These are phyloP conservation scores for Schrankia costaestrigalis DNA, from an alignment of 2,888 invertebrate species.

Conservation along the genomic window DNA sequence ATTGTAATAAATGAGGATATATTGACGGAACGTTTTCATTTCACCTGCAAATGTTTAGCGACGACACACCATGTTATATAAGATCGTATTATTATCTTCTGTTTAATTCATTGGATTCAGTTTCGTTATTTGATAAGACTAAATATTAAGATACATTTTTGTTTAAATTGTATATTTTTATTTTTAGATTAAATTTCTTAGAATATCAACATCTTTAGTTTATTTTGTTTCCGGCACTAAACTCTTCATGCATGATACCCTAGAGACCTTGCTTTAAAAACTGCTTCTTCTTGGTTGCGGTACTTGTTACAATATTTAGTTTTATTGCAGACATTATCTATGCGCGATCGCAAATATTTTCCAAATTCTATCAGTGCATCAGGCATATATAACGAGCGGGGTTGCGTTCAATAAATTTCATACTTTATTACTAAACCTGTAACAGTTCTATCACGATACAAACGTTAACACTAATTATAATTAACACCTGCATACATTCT, in stretches of 20 bases:
- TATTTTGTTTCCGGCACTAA: constrained; percentile 40
- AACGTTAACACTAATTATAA: constrained; percentile 20
- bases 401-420: constrained; percentile 27
- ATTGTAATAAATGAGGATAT: constrained; percentile 53
- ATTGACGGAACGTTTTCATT: constrained; percentile 52
- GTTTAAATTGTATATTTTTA: constrained; percentile 50
- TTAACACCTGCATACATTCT: constrained; percentile 16
- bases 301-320: constrained; percentile 35
- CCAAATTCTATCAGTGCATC: constrained; percentile 15
- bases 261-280: constrained; percentile 37
- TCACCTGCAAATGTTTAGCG: constrained; percentile 36
- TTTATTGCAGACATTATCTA: constrained; percentile 36
- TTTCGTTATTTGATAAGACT: constrained; percentile 43
- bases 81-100: constrained; percentile 31
- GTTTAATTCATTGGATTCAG: constrained; percentile 33
- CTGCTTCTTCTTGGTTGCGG: constrained; percentile 53
- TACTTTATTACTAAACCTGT: constrained; percentile 13
- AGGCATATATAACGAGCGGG: constrained; percentile 21
- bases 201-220: constrained; percentile 39
- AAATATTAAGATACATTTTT: constrained; percentile 38
- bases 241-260: constrained; percentile 47
- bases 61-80: constrained; percentile 22
- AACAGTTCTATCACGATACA: constrained; percentile 14
- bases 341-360: constrained; percentile 19
- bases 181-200: constrained; percentile 58